phyloP scores from a whole-genome alignment of 2,113 vertebrate species.

The Uropsilus gracilis region DNA sequence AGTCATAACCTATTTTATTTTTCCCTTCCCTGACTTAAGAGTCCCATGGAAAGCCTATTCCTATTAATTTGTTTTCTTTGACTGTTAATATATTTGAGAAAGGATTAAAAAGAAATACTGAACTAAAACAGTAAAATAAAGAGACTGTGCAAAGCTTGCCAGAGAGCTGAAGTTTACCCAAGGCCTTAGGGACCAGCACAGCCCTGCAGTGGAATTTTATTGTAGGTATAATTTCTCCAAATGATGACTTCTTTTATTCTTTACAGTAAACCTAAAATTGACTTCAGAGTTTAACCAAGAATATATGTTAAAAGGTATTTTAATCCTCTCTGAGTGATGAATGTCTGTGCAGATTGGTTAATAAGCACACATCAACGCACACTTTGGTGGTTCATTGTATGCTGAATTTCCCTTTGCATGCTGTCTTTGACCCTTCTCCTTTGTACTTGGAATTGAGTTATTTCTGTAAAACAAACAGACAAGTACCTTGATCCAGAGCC shows the following conservation, averaged over 20 bases:
- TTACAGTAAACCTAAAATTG: conserved; percentile 61
- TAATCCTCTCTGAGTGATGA: conserved; percentile 42
- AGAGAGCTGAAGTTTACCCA: conserved; percentile 57
- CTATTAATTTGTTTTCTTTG: conserved; percentile 84
- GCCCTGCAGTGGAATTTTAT: conserved; percentile 60
- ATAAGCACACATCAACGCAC: background rate
- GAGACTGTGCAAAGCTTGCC: conserved; percentile 55
- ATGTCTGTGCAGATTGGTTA: conserved; percentile 51
- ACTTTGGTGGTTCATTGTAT: background rate
- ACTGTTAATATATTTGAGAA: conserved; percentile 86
- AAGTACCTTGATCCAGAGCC: conserved; percentile 40
- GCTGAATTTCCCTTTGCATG: conserved; percentile 59
- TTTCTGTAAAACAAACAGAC: conserved; percentile 40
- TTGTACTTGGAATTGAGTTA: conserved; percentile 51
- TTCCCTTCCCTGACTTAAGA: conserved; percentile 72
- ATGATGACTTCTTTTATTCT: conserved; percentile 59
- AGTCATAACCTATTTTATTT: conserved; percentile 81
- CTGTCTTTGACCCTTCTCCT: conserved; percentile 63
- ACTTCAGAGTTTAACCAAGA: conserved; percentile 1
- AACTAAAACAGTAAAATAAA: conserved; percentile 71
- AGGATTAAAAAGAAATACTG: conserved; percentile 78
- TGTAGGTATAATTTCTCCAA: conserved; percentile 52
- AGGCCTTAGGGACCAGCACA: conserved; percentile 49
- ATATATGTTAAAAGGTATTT: conserved; percentile 64
- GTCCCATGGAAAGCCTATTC: conserved; percentile 80